phyloP scores from a whole-genome alignment of 2,888 invertebrate genomes.

The Hydrotaea cyrtoneurina region DNA sequence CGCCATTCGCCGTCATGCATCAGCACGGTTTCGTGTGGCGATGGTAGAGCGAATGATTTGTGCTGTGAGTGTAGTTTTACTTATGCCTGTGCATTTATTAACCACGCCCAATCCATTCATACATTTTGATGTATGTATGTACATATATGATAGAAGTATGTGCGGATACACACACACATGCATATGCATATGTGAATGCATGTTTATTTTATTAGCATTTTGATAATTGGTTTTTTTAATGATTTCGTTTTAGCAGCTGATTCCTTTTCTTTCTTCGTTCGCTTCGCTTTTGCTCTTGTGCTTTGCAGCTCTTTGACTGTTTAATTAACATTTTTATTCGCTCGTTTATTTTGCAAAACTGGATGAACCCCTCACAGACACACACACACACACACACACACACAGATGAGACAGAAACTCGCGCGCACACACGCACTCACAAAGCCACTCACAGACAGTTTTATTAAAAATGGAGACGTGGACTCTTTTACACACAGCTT shows the following conservation, averaged over 20 bases:
- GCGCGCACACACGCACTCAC: conserved; percentile 24
- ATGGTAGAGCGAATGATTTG: background rate
- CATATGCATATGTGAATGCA: conserved; percentile 33
- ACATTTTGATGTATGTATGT: background rate
- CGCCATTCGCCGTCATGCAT: background rate
- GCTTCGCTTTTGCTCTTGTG: conserved; percentile 25
- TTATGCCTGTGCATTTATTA: conserved; percentile 47
- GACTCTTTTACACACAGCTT: background rate
- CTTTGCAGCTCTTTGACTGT: conserved; percentile 29
- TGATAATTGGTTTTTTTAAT: conserved; percentile 64
- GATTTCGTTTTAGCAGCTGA: conserved; percentile 55
- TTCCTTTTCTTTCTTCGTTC: conserved; percentile 33
- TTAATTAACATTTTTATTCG: conserved; percentile 63
- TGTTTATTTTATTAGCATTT: conserved; percentile 65
- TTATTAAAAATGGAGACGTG: conserved; percentile 24
- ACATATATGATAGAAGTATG: background rate
- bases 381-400: conserved; percentile 13
- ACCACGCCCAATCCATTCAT: conserved; percentile 52
- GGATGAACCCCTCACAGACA: background rate
- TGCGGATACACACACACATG: background rate
- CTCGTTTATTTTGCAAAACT: conserved; percentile 41
- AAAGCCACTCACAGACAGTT: background rate
- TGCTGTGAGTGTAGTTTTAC: background rate
- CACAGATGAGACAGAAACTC: background rate
- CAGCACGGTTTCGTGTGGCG: background rate